Evolutionary conservation across 2,888 invertebrate genomes (phyloP).

Genomic region (Neoitamus cyanurus): DNA sequence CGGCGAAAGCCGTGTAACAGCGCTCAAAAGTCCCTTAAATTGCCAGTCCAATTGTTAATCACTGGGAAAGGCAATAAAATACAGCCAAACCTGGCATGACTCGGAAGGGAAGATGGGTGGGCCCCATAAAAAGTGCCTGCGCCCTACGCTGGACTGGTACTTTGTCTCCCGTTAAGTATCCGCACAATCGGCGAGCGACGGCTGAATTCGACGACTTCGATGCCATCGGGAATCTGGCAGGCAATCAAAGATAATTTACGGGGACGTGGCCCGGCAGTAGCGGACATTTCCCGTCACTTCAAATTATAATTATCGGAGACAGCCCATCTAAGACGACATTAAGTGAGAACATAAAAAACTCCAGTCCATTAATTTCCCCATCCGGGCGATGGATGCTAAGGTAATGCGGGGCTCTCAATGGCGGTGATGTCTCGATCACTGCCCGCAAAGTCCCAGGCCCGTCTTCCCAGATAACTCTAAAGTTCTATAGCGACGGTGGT

Average conservation of each 20-base stretch:
- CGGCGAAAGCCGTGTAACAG: too few relatives aligned
- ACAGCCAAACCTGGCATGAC: not conserved
- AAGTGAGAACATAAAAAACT: slow-evolving; percentile 45
- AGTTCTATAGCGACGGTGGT: not conserved
- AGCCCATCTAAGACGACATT: slow-evolving; percentile 45
- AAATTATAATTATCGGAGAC: slow-evolving; percentile 45
- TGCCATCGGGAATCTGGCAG: not conserved
- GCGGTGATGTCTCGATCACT: not conserved
- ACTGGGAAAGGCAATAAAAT: not conserved
- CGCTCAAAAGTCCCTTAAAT: not conserved
- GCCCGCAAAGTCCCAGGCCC: not conserved
- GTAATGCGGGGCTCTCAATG: not conserved
- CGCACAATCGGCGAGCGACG: not conserved
- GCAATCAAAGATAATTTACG: slow-evolving; percentile 42
- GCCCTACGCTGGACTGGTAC: not conserved
- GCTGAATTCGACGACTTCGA: not conserved
- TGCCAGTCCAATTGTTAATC: not conserved
- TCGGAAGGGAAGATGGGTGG: not conserved
- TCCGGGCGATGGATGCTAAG: not conserved
- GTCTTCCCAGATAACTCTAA: not conserved
- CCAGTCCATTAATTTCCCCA: slow-evolving; percentile 43
- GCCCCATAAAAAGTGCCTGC: not conserved
- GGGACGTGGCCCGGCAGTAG: not conserved
- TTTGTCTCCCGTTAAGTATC: not conserved
- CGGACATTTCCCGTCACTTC: slow-evolving; percentile 43